Evolutionary conservation across 2,797 vertebrate genomes (phyloP).

Genomic region (Ceryle rudis): DNA sequence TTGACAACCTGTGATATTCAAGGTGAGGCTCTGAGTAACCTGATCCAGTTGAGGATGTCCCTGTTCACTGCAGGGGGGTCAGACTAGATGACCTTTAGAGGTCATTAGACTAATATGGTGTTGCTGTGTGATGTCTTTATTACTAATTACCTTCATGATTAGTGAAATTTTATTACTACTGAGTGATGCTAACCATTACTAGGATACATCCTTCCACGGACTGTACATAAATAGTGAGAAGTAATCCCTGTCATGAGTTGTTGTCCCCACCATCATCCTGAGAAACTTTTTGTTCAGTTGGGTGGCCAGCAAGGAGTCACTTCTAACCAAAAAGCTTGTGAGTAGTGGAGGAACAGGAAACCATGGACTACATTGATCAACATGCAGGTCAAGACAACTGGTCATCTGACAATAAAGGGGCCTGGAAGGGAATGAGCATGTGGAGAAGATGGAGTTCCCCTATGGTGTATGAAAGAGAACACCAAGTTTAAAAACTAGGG

Average conservation of each 20-base stretch:
- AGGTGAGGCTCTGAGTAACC: too few species aligned
- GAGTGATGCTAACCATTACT: not conserved
- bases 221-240: accelerated
- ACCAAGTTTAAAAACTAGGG: not conserved
- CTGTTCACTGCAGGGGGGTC: too few species aligned
- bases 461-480: not conserved
- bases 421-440: not conserved
- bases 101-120: not conserved
- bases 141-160: not conserved
- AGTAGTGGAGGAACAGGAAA: not conserved
- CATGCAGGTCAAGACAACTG: accelerated
- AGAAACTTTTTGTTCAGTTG: not conserved
- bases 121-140: accelerated
- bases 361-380: not conserved
- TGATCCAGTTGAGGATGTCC: too few species aligned
- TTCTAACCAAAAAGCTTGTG: not conserved
- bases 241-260: accelerated
- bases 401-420: not conserved
- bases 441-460: not conserved
- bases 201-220: not conserved
- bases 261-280: not conserved
- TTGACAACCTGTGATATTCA: too few species aligned
- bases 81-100: too few species aligned
- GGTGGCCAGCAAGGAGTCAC: not conserved
- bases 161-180: not conserved